phyloP scores from a whole-genome alignment of 1,140 invertebrate genomes.

The Caenorhabditis tropicalis region DNA sequence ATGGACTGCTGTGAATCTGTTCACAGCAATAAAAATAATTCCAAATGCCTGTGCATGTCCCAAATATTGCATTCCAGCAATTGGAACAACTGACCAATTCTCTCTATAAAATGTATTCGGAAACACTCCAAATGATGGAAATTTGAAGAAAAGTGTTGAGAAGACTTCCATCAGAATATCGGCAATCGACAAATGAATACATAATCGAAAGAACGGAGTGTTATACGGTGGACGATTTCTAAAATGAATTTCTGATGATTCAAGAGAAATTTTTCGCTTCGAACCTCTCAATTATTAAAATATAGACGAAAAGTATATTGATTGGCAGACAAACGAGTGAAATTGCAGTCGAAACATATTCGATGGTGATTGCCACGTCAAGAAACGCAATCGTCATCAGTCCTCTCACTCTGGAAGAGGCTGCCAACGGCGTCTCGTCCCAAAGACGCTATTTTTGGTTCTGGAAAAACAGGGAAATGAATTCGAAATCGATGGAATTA shows the following conservation, averaged over 20 bases:
- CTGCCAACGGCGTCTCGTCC: slow-evolving; percentile 39
- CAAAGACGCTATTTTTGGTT: slow-evolving; percentile 39
- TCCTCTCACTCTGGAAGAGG: slow-evolving; percentile 23
- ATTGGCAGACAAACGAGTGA: slow-evolving; percentile 58
- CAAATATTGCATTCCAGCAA: slow-evolving; percentile 56
- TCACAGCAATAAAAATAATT: slow-evolving; percentile 59
- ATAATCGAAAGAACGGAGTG: slow-evolving; percentile 58
- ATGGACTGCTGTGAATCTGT: slow-evolving; percentile 48
- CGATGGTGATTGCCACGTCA: slow-evolving; percentile 47
- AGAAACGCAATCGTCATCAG: slow-evolving; percentile 42
- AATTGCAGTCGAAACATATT: slow-evolving; percentile 55
- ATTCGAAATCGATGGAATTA: background rate
- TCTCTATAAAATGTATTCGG: slow-evolving; percentile 52
- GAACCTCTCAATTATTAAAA: slow-evolving; percentile 48
- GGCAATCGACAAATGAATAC: slow-evolving; percentile 56
- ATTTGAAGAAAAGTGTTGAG: slow-evolving; percentile 60
- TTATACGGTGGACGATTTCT: slow-evolving; percentile 49
- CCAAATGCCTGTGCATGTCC: slow-evolving; percentile 61
- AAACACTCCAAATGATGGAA: slow-evolving; percentile 57
- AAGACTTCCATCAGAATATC: slow-evolving; percentile 58
- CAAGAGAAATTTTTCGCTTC: background rate
- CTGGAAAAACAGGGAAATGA: background rate
- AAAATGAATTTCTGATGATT: background rate
- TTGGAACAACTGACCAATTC: slow-evolving; percentile 52
- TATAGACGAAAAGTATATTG: slow-evolving; percentile 56